Base-by-base conservation (phyloP, 1,140 invertebrate species). In the Harlomillsia oculata region DNA sequence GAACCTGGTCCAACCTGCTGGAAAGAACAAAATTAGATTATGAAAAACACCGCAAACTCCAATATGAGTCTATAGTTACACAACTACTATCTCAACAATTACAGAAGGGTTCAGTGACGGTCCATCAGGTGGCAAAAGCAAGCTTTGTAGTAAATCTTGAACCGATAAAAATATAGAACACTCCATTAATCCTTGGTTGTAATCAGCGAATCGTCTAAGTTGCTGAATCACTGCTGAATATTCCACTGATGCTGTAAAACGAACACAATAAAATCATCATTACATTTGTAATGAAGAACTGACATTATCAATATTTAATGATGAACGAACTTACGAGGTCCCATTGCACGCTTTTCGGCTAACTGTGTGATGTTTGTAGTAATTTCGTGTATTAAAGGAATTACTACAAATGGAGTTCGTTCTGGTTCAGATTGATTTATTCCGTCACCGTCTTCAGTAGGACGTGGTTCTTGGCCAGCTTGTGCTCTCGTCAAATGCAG, bases 101-200 rank as follows among this genome's bases (percentile, higher is more conserved):
- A 40, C 37, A 20, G 28, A 5, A 11, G 46, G 2, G 2, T n/a
- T n/a, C 25, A 30, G 28, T 50, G 46, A 40, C 1, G 37, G 75
- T 18, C 77, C 78, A 34, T 86, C 84, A 5, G 79, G 79, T 34
- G 85, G 84, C 39, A 87, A 70, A 30, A 77, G 78, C 23, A 94
- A 77, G 74, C 88, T 90, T 13, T 80, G 77, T 4, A 94, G 71
- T 39, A 95, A 73, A 71, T 94, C 89, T 61, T 87, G 77, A 29
- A 96, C 82, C 21, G 89, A 87, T 9, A 87, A 86, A 72, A 87
- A 92, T 30, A 94, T 77, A 1, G 87, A 87, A 69, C 89, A 94
- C 68, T 93, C 88, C 44, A 18, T 28, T 8, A 76, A 74, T 16
- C 63, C 54, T 44, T 58, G 77, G 77, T 62, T 77, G 77, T 63